Evolutionary conservation across 2,113 vertebrate species (phyloP).

Genomic region (Muntiacus reevesi): DNA sequence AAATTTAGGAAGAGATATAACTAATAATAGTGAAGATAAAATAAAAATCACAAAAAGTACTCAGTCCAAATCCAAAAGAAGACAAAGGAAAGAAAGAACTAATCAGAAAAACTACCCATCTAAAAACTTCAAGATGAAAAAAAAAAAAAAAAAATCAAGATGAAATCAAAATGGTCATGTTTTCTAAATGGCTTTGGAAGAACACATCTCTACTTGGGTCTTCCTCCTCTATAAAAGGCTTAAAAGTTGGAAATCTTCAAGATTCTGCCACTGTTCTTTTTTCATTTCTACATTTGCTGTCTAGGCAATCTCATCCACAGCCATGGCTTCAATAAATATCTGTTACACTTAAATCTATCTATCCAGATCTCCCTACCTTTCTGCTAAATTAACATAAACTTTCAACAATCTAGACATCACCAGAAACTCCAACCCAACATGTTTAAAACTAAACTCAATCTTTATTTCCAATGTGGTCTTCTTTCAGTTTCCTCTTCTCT

Average conservation of each 20-base stretch:
- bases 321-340: neutral
- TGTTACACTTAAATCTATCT: neutral
- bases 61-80: neutral
- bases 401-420: neutral
- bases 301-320: neutral
- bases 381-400: neutral
- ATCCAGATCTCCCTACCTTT: neutral
- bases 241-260: neutral
- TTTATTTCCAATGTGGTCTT: neutral
- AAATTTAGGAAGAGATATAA: neutral
- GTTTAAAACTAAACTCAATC: conserved; percentile 9
- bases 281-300: neutral
- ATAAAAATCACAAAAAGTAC: neutral
- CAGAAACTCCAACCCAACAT: neutral
- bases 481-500: neutral
- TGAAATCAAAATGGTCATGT: neutral
- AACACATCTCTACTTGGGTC: neutral
- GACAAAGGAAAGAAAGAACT: neutral
- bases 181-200: neutral
- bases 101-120: neutral
- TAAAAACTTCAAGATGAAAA: neutral
- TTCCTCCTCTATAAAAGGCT: neutral
- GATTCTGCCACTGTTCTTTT: neutral
- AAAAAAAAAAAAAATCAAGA: neutral
- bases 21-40: neutral